Percentiles rank a stretch among this genome's conserved stretches.
Conservation (phyloP, 2,797 vertebrate genomes). For the Halcyon leucocephala region DNA sequence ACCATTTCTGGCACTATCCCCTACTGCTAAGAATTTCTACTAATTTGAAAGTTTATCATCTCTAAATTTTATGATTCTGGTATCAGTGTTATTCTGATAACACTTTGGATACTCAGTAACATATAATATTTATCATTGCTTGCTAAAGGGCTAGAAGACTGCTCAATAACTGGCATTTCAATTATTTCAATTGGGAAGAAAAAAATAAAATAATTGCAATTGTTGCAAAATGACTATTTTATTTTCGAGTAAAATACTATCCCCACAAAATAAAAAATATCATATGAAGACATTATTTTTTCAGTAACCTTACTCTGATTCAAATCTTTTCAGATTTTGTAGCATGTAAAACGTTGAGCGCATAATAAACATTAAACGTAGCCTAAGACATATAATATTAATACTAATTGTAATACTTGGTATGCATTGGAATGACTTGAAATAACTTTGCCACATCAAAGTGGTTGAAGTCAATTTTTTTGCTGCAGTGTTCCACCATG, state of each 20-base stretch:
- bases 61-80: not conserved
- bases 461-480: not conserved
- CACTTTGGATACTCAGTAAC: not conserved
- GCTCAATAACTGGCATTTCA: not conserved
- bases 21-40: not conserved
- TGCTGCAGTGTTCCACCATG: not conserved
- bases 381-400: not conserved
- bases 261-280: too few species aligned
- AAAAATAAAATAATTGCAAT: not conserved
- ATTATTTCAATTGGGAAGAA: not conserved
- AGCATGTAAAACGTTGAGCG: not conserved
- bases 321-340: not conserved
- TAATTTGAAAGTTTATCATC: not conserved
- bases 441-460: not conserved
- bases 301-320: not conserved
- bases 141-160: not conserved
- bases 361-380: not conserved
- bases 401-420: not conserved
- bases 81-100: not conserved
- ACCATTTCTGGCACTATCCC: fast-evolving
- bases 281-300: not conserved
- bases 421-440: not conserved
- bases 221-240: not conserved
- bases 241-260: not conserved
- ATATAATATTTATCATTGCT: fast-evolving